Evolutionary conservation across 2,888 invertebrate species (phyloP), one percentile per base, ranked within the genome.

Genomic region (Criorhina ranunculi): DNA sequence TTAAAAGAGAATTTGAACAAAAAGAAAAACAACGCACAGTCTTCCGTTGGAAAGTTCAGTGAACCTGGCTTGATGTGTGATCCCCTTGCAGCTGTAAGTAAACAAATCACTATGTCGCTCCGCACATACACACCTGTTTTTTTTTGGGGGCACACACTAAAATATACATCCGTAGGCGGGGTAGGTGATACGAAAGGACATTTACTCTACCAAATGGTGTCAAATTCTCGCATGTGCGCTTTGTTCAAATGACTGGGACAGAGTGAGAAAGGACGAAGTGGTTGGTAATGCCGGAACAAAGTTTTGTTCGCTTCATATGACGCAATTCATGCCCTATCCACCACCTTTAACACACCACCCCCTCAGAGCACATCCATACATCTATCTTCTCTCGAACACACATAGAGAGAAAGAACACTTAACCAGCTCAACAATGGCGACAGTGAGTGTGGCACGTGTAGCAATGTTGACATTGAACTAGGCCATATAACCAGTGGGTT

Each of bases 371-470:
- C 59, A 51, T 51, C 59, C 51, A 37, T 51, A 57, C 46, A 46
- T 49, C 19, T 55, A 70, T 76, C 44, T 49, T n/a, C 44, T 51
- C 8, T 11, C 72, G n/a, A 12, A 64, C 75, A 57, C 55, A 78
- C 62, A 79, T 24, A 70, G 69, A 62, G 67, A 55, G 59, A 70
- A 57, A 70, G 31, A 66, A 69, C 75, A 85, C 85, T 80, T 85
- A 80, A 85, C 85, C 85, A 85, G 80, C 80, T 80, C 75, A 85
- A 85, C 85, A 85, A 76, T 80, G 85, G 85, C 85, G 85, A 80
- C 85, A 85, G 85, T 75, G 77, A 82, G 81, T 77, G 86, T 82
- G 86, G 82, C 86, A 82, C 82, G 86, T 86, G 86, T 82, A 86
- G 76, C 77, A 76, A 77, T 79, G 81, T 77, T 82, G 81, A 86